Base-by-base conservation (phyloP, 2,113 vertebrate genomes). In the Taxidea taxus region DNA sequence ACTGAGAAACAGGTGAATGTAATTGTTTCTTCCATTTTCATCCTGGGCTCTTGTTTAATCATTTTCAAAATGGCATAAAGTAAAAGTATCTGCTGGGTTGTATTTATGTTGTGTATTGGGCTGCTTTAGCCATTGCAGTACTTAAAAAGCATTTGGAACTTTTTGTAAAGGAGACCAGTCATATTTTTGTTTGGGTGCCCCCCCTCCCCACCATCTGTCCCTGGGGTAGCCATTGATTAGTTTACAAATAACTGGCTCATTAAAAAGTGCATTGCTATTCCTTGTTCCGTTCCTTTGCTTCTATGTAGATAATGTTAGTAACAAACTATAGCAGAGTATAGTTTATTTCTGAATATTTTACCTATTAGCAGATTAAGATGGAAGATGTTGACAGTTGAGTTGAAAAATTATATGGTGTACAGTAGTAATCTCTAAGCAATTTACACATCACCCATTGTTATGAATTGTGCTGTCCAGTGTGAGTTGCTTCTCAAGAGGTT, bases 261-360 rank as follows among this genome's bases (percentile, higher is more conserved):
- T 91, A 62, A 87, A 90, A 94, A 91, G 83, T 97, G 62, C 31
- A 42, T 90, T 94, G 94, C 64, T 81, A 18, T 37, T 62, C 25
- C 31, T 68, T 66, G n/a, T 83, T 64, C 2, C 31, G 88, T 78
- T 66, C 37, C 16, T 54, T 75, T 64, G 27, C 25, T 80, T 34
- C 21, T 87, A 0, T 49, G n/a, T 56, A 70, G 9, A n/a, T 83
- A 75, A 58, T 91, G 47, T 95, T 94, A 54, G 20, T 93, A 89
- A 89, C 21, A 64, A 74, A 88, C 39, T 86, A 72, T 4, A 89
- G 34, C 39, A 95, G 42, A 82, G 51, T 95, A 42, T 90, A 74
- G 8, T 90, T 95, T 42, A 86, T 83, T 90, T 96, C 27, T 90
- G 58, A 94, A 92, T 47, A 92, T 96, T 85, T 92, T 92, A 81